Evolutionary conservation across 2,888 invertebrate genomes (phyloP).

Genomic region (Andrena praecox): DNA sequence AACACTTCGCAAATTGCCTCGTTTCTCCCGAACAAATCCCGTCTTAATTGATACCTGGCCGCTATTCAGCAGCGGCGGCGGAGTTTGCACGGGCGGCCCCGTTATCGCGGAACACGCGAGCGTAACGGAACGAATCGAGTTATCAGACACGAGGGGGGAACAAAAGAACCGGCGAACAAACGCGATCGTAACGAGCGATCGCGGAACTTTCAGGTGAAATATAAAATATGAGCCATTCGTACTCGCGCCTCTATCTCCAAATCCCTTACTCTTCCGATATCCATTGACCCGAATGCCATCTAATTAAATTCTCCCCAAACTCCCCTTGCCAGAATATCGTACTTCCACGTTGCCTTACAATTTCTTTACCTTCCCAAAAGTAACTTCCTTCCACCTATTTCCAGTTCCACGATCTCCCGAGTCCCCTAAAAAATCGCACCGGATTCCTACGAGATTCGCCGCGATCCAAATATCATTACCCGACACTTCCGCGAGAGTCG

Average conservation of each 20-base stretch:
- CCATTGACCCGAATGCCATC: too few species aligned
- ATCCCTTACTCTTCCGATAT: too few species aligned
- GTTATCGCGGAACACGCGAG: conserved; percentile 28
- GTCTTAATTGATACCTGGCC: conserved; percentile 68
- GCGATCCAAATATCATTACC: too few species aligned
- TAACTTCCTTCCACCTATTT: too few species aligned
- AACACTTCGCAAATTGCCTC: conserved; percentile 72
- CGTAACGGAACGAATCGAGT: conserved; percentile 33
- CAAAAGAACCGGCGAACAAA: conserved; percentile 15
- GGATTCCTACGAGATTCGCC: not conserved
- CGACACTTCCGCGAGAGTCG: too few species aligned
- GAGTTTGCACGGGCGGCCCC: conserved; percentile 8
- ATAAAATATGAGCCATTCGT: not conserved
- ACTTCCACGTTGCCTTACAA: too few species aligned
- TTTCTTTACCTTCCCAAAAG: too few species aligned
- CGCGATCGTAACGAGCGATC: conserved; percentile 22
- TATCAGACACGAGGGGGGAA: not conserved
- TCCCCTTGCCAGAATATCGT: too few species aligned
- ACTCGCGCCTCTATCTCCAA: too few species aligned
- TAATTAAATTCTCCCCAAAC: too few species aligned
- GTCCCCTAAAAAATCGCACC: not conserved
- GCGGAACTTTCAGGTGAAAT: conserved; percentile 10
- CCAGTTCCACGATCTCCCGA: not conserved
- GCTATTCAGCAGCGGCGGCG: conserved; percentile 32
- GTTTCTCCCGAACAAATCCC: conserved; percentile 68